Evolutionary conservation across 2,888 invertebrate species (phyloP), one percentile per base, ranked within the genome.

Genomic region (Clistopyga incitator): DNA sequence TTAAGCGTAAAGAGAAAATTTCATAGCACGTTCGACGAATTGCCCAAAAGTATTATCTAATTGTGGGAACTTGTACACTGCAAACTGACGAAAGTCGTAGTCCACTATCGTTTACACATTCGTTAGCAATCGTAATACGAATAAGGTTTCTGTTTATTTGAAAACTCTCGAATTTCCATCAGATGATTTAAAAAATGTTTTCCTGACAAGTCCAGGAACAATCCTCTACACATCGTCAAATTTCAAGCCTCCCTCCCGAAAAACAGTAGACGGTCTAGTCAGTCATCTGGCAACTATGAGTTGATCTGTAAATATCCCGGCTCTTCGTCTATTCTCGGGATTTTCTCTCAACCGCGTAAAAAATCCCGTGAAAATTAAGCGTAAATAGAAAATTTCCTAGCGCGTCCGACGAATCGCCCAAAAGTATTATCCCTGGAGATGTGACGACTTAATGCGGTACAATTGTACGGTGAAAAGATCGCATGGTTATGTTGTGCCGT

Each of bases 261-360:
- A 75, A 80, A 75, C 75, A 81, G 50, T 52, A 75, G 75, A 75
- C 52, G 15, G 50, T 67, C 47, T 18, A 65, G 20, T 54, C 42
- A 25, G 75, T 34, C 56, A 59, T 25, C 52, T 20, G 54, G 11
- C 13, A 38, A 54, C 18, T 61, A 70, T 20, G 42, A 56, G 50
- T 64, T 54, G 61, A 64, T 64, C 23, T 38, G 6, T 34, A 74
- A 47, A 11, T 67, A 56, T 67, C 56, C 47, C 65, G 65, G 15
- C 20, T 67, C 34, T 65, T 45, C 56, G n/a, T 25, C 18, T 23
- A 34, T 61, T 45, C 45, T 45, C 54, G 65, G 42, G 34, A 11
- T 18, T 45, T 50, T 64, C 15, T n/a, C 23, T 42, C 20, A 23
- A 2, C 38, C 50, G 47, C 34, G 13, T 6, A 67, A 67, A 67